Base-by-base conservation (phyloP, 2,888 invertebrate species). In the Himalopsyche japonica region DNA sequence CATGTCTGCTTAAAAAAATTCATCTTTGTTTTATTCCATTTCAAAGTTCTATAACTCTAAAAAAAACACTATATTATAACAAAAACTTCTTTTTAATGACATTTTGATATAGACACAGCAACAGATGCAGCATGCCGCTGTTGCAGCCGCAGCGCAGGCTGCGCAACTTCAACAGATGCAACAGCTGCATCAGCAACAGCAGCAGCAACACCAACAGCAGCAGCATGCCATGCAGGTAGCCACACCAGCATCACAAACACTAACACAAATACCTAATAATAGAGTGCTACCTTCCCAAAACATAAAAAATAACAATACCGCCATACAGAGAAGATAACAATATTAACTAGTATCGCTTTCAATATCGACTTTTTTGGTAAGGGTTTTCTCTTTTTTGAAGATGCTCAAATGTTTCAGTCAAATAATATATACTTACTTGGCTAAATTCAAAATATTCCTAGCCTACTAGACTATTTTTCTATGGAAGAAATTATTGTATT, bases 71-170 rank as follows among this genome's bases (percentile, higher is more conserved):
- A n/a, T n/a, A 43, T 43, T 43, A 15, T 15, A 3, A 15, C 7
- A 7, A 43, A 15, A 7, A 15, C 15, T 15, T 43, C 15, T 43
- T 20, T 20, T 20, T 24, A 57, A 57, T 30, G 12, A 70, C 10
- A 27, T 30, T 70, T 70, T 30, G 24, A 70, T 5, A 6, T 80
- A 82, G 76, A 34, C 85, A 7, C 86, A 85, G 64, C 81, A 88
- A 79, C 91, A 92, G 89, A 92, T 93, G 86, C 93, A 93, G 87
- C 93, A 93, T 86, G 91, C 93, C 89, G 93, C 92, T 6, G 93
- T 93, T 82, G 91, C 93, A 0, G 91, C 77, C 27, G 70, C 70
- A 70, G 30, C 70, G 27, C 70, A 70, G 70, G 70, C 70, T 27
- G 70, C 70, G 5, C 86, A 85, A 70, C 27, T 70, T 49, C 81